Evolutionary conservation across 2,797 vertebrate species (phyloP), one percentile per base, ranked within the genome.

Genomic region (Acipenser transmontanus): DNA sequence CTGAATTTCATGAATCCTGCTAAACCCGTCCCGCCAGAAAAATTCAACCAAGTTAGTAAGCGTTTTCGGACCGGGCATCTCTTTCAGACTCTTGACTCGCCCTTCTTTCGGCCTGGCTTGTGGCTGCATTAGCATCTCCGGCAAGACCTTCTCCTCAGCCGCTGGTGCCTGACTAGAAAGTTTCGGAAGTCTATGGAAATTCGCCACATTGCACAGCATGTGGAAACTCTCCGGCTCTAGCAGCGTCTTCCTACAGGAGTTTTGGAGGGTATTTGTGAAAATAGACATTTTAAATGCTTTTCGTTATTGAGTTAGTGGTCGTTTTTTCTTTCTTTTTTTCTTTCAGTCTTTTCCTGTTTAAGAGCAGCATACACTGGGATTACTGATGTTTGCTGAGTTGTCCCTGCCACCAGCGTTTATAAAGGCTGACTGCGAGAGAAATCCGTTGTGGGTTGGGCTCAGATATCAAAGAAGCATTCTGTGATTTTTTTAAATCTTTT

Each of bases 1-100:
- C 93, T 98, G 95, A 57, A 97, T 94, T 74, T 97, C 91, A 17
- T 97, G 95, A 63, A 97, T 91, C 75, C 94, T 91, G 66, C 88
- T 83, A 72, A 97, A 97, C 0, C 95, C 95, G 71, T 94, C 93
- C 71, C 81, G 90, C 80, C 88, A 94, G 78, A 98, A 97, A 80
- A 97, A 93, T 81, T 98, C 94, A 11, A 92, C 52, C 68, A 97
- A 73, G 69, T 96, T 95, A 70, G 84, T 71, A 1, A 93, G 4
- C 2, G 89, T 87, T 71, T 87, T 86, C 60, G 95, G 95, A 70
- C 95, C 95, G 0, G 95, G 95, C 94, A 97, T 96, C 79, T 95
- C 93, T 6, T 84, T 78, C 65, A 97, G 82, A 50, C 56, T 85
- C 81, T 89, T 95, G 48, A 85, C 71, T 51, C 61, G 8, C 2